A percentile compares a stretch with the other conserved stretches of the same genome.
phyloP scores from a whole-genome alignment of 2,888 invertebrate species.

The Tenthredo amoena region DNA sequence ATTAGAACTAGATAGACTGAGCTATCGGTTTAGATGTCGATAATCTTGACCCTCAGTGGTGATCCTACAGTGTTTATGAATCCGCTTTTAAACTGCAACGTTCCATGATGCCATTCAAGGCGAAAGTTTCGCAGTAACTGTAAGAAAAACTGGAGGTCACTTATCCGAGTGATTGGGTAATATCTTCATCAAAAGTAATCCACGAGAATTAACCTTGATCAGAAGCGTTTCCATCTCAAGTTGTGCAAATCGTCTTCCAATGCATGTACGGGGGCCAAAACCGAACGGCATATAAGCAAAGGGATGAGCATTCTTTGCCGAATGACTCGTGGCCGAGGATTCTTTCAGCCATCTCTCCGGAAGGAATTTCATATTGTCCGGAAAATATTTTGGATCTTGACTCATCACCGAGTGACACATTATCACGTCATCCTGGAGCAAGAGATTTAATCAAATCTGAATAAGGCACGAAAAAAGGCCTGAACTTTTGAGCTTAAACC shows the following conservation, averaged over 20 bases:
- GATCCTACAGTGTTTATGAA: conserved; percentile 88
- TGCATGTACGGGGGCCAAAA: conserved; percentile 84
- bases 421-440: conserved; percentile 66
- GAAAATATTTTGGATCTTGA: conserved; percentile 79
- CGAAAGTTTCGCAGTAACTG: conserved; percentile 87
- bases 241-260: conserved; percentile 87
- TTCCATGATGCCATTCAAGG: conserved; percentile 84
- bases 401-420: conserved; percentile 70
- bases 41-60: conserved; percentile 85
- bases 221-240: conserved; percentile 83
- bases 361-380: conserved; percentile 80
- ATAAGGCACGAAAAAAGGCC: not conserved
- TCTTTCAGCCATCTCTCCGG: conserved; percentile 86
- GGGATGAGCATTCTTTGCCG: conserved; percentile 80
- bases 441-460: not conserved
- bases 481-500: conserved; percentile 21
- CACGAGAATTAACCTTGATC: conserved; percentile 70
- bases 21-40: conserved; percentile 62
- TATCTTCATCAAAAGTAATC: not conserved
- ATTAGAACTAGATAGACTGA: not conserved
- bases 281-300: conserved; percentile 85
- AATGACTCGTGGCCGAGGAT: conserved; percentile 75
- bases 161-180: not conserved
- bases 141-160: conserved; percentile 58
- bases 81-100: conserved; percentile 85